phyloP scores from a whole-genome alignment of 2,888 invertebrate genomes.

The Nomada lathburiana region DNA sequence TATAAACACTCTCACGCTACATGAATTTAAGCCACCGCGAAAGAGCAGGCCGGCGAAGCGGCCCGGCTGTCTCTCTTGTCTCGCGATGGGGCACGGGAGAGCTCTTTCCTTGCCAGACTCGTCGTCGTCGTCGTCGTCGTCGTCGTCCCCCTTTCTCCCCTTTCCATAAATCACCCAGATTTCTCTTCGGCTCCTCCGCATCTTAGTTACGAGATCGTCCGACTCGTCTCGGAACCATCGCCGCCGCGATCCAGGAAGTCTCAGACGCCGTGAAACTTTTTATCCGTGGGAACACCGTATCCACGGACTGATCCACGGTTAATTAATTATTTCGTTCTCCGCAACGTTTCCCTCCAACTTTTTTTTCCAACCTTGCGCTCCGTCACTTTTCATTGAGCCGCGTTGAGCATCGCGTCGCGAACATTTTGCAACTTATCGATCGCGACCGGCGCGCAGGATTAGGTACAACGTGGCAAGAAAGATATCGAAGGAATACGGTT shows the following conservation, averaged over 20 bases:
- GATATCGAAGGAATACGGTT: too few species aligned
- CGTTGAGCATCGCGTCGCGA: neutral
- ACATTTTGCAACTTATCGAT: neutral
- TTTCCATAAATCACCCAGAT: conserved; percentile 71
- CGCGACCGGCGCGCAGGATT: too few species aligned
- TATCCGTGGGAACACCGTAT: conserved; percentile 55
- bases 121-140: conserved; percentile 3
- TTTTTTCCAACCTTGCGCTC: neutral
- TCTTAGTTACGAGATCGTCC: conserved; percentile 66
- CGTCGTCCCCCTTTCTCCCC: conserved; percentile 47
- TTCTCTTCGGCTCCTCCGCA: conserved; percentile 64
- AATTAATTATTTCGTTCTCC: conserved; percentile 46
- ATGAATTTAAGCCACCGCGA: conserved; percentile 79
- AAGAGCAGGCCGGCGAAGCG: conserved; percentile 74
- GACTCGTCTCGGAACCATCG: conserved; percentile 13
- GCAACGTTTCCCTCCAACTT: neutral
- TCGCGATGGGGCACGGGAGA: conserved; percentile 38
- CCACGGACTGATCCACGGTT: conserved; percentile 41
- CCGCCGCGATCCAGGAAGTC: conserved; percentile 63
- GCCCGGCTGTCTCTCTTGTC: conserved; percentile 33
- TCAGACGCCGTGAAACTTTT: conserved; percentile 57
- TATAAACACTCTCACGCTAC: conserved; percentile 83
- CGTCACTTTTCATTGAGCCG: too few species aligned
- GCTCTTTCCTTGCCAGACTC: conserved; percentile 40
- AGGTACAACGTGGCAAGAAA: neutral